phyloP scores from a whole-genome alignment of 1,140 invertebrate genomes.

The Holotrichia oblita region DNA sequence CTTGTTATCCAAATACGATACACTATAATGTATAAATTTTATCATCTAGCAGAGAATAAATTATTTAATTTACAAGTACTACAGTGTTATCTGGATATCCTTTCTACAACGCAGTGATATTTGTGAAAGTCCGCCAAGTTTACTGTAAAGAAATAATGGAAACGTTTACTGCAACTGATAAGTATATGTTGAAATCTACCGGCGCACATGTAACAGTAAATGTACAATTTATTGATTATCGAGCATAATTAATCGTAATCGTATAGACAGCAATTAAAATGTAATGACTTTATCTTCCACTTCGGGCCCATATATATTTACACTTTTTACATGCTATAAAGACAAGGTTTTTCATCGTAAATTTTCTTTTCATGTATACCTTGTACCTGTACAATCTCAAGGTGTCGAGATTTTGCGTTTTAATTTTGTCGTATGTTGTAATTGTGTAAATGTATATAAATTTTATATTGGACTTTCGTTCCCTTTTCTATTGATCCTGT shows the following conservation, averaged over 20 bases:
- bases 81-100: not conserved
- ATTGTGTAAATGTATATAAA: too few species aligned
- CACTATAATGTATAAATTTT: not conserved
- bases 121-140: not conserved
- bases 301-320: not conserved
- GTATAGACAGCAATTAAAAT: slow-evolving; percentile 37
- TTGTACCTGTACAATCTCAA: not conserved
- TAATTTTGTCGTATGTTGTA: not conserved
- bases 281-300: slow-evolving; percentile 29
- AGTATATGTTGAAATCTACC: slow-evolving; percentile 29
- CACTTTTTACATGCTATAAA: not conserved
- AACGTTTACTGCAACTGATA: slow-evolving; percentile 1
- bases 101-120: too few species aligned
- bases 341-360: not conserved
- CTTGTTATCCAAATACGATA: not conserved
- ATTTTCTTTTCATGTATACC: not conserved
- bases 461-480: too few species aligned
- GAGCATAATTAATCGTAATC: slow-evolving; percentile 36
- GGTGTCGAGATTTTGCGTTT: not conserved
- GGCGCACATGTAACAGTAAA: slow-evolving; percentile 26
- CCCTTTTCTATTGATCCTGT: too few species aligned
- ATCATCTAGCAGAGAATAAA: not conserved
- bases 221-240: slow-evolving; percentile 30
- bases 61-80: not conserved
- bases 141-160: not conserved